Evolutionary conservation across 2,113 vertebrate species (phyloP), one percentile per base, ranked within the genome.

Genomic region (Seriola aureovittata): DNA sequence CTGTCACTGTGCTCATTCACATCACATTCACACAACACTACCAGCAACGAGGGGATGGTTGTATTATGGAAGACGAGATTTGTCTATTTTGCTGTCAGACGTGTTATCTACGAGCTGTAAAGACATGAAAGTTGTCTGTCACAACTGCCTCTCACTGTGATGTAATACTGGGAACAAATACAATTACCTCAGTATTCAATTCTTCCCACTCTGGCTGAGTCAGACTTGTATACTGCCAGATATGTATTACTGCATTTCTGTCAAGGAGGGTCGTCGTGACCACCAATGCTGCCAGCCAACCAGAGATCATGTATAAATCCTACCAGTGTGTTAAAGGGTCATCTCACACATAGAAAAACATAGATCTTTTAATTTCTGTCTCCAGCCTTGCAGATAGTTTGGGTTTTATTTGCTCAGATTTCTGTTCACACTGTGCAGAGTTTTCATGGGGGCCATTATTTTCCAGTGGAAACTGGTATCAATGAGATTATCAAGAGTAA

Each of bases 91-190:
- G 42, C 57, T 75, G 76, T 57, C 40, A 71, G 59, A 4, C 21
- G 13, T 50, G 14, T 65, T 64, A 2, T 38, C 11, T 58, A 21
- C 32, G 64, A 54, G 12, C 46, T 63, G 46, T 42, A 68, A 67
- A 46, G 72, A 63, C 67, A 71, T 48, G n/a, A 63, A 65, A 11
- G 23, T 21, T 55, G 75, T 19, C 19, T 54, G 71, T 64, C 42
- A 78, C 69, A 48, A 5, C 44, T 71, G 50, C 58, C 34, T 0
- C 23, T 29, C 59, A 57, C 23, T 16, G 34, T 44, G 29, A 19
- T 36, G 17, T 65, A 60, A 71, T 38, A 57, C 17, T 40, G 36
- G 34, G 29, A 64, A 46, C 17, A 69, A 54, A 69, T 23, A 38
- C 8, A 23, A 32, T 70, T 44, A 23, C 65, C 58, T 80, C 65